Evolutionary conservation across 2,888 invertebrate species (phyloP).

Genomic region (Chaetogeoica ovagalla): DNA sequence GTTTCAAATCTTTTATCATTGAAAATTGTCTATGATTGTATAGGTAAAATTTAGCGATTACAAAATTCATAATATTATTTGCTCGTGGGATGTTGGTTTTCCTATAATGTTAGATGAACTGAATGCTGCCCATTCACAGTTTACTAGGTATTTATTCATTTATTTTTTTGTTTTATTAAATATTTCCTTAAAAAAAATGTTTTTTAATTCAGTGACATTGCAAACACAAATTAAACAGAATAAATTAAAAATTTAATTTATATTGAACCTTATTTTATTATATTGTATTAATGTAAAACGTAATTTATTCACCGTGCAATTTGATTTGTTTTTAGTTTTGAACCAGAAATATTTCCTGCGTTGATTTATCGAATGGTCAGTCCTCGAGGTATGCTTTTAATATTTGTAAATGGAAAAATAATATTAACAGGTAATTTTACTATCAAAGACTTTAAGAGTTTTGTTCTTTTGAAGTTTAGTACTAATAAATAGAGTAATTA

Average conservation of each 20-base stretch:
- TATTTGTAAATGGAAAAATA: conserved; percentile 99
- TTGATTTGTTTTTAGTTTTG: conserved; percentile 70
- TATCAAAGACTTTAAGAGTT: background rate
- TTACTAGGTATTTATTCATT: conserved; percentile 56
- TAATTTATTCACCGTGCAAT: conserved; percentile 38
- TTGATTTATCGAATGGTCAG: conserved; percentile 96
- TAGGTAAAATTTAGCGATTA: conserved; percentile 78
- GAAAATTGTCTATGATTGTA: conserved; percentile 56
- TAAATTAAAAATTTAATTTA: too few relatives aligned
- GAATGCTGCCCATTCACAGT: conserved; percentile 75
- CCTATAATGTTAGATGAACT: conserved; percentile 74
- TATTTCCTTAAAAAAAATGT: too few relatives aligned
- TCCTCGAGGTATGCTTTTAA: conserved; percentile 90
- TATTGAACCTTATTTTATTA: too few relatives aligned
- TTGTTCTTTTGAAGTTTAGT: background rate
- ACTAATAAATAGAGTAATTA: background rate
- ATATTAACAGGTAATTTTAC: conserved; percentile 77
- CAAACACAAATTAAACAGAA: too few relatives aligned
- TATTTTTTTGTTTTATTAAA: background rate
- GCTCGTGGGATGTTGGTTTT: conserved; percentile 74
- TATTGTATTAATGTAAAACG: background rate
- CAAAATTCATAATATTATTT: conserved; percentile 77
- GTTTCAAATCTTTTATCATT: background rate
- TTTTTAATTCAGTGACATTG: too few relatives aligned
- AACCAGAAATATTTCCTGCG: conserved; percentile 97